Conservation (phyloP, 2,888 invertebrate species). For the Lamellibrachia satsuma region DNA sequence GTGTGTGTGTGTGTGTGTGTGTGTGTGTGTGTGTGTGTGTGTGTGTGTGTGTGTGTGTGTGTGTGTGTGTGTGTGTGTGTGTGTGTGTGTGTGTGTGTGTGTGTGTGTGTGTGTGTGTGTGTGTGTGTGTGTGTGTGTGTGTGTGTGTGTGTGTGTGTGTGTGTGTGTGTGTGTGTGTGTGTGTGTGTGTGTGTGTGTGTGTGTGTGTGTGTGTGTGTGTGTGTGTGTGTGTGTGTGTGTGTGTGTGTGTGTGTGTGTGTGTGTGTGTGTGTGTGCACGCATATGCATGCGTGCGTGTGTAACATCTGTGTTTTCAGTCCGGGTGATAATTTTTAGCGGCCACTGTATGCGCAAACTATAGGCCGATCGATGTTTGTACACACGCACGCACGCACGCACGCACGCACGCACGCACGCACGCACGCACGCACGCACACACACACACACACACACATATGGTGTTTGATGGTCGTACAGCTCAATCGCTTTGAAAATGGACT, state of each 20-base stretch:
- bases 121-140: too few species aligned
- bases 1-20: neutral
- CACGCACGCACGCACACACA: neutral
- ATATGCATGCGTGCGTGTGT: neutral
- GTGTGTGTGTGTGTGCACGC: neutral
- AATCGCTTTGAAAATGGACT: too few species aligned
- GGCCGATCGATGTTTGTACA: neutral
- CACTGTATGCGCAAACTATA: too few species aligned
- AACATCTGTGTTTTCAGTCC: neutral
- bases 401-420: neutral
- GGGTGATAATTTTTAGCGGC: too few species aligned
- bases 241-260: conserved; percentile 20
- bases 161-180: conserved; percentile 22
- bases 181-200: conserved; percentile 23
- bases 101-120: too few species aligned
- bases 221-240: conserved; percentile 23
- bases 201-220: conserved; percentile 20
- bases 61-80: neutral
- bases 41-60: neutral
- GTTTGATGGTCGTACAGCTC: too few species aligned
- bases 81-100: too few species aligned
- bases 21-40: neutral
- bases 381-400: neutral
- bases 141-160: conserved; percentile 22
- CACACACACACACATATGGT: too few species aligned